Percentiles rank a stretch among this genome's conserved stretches.
phyloP scores from a whole-genome alignment of 92 coral and sea anemone genomes.

The Umimayanthus chanpuru region DNA sequence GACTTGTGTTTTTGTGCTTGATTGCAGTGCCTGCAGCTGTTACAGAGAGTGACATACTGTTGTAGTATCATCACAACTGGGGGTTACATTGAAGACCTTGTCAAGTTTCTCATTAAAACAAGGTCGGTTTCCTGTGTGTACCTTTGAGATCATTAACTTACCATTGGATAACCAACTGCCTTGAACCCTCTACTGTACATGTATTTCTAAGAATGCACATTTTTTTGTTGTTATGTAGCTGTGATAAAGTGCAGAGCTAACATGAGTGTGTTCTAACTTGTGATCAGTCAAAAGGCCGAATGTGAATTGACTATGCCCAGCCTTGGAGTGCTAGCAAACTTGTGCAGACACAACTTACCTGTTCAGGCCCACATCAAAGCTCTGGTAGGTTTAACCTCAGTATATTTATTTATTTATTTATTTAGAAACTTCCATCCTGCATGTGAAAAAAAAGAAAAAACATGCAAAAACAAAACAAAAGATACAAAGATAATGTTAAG shows the following conservation, averaged over 20 bases:
- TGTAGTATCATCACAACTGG: conserved; percentile 77
- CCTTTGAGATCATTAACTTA: not conserved
- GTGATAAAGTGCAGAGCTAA: not conserved
- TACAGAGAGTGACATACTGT: conserved; percentile 88
- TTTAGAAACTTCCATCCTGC: too few species aligned
- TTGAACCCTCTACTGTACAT: too few species aligned
- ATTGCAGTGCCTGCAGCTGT: conserved; percentile 81
- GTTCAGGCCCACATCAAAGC: conserved; percentile 98
- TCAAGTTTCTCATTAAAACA: conserved; percentile 81
- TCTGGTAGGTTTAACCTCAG: conserved; percentile 66
- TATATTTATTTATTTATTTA: too few species aligned
- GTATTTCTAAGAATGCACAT: too few species aligned
- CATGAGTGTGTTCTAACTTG: not conserved
- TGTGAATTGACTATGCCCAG: conserved; percentile 92
- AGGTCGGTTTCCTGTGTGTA: conserved; percentile 66
- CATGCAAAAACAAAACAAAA: too few species aligned
- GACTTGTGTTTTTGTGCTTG: conserved; percentile 3
- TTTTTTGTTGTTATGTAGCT: not conserved
- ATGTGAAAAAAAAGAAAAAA: too few species aligned
- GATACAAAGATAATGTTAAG: too few species aligned
- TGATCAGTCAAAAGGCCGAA: conserved; percentile 79
- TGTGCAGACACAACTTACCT: conserved; percentile 91
- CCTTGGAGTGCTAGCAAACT: conserved; percentile 92
- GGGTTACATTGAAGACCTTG: conserved; percentile 86
- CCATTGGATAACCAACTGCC: not conserved